Evolutionary conservation across 2,797 vertebrate genomes (phyloP).

Genomic region (Diceros bicornis): DNA sequence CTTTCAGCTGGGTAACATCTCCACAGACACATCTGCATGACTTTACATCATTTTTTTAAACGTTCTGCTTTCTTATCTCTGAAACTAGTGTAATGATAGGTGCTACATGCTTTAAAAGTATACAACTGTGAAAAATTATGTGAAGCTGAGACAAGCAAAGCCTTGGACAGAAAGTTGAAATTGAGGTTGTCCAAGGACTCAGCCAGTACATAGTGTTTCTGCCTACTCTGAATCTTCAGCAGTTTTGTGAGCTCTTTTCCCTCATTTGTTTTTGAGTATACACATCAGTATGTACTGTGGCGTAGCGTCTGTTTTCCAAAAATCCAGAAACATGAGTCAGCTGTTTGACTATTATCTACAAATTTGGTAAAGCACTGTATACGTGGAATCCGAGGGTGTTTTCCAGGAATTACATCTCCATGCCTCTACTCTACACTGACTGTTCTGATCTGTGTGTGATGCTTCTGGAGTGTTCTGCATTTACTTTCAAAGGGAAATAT

Average conservation of each 20-base stretch:
- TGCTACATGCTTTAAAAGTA: slow-evolving; percentile 24
- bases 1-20: slow-evolving; percentile 3
- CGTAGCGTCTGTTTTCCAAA: slow-evolving; percentile 61
- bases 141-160: slow-evolving; percentile 41
- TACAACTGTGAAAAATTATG: slow-evolving; percentile 45
- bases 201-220: slow-evolving; percentile 73
- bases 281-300: slow-evolving; percentile 69
- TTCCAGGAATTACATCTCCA: slow-evolving; percentile 69
- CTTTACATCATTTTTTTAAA: slow-evolving; percentile 47
- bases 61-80: slow-evolving; percentile 58
- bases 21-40: neutral
- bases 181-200: slow-evolving; percentile 53
- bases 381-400: slow-evolving; percentile 8
- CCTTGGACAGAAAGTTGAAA: slow-evolving; percentile 62
- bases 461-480: neutral
- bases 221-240: slow-evolving; percentile 19
- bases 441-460: neutral
- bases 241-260: slow-evolving; percentile 35
- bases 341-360: slow-evolving; percentile 77
- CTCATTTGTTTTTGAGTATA: slow-evolving; percentile 35
- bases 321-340: slow-evolving; percentile 80
- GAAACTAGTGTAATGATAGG: slow-evolving; percentile 35
- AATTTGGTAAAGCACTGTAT: slow-evolving; percentile 81
- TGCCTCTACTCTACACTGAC: neutral
- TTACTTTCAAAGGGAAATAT: slow-evolving; percentile 7